Percentiles rank a stretch among this genome's conserved stretches.
Conservation (phyloP, 2,113 vertebrate genomes). For the Cyprinus carpio region DNA sequence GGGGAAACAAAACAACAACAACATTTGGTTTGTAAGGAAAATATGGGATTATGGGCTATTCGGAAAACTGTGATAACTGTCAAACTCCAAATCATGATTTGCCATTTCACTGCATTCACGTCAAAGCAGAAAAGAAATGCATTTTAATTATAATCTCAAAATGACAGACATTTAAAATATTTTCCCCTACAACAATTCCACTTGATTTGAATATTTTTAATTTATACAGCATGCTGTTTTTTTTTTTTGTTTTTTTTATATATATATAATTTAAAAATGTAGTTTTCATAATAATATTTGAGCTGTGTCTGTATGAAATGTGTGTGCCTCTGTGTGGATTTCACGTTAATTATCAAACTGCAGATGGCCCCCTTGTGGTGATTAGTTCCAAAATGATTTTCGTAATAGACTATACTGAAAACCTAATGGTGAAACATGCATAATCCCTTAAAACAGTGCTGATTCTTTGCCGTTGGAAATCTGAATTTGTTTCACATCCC, state of each 20-base stretch:
- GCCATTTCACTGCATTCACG: neutral
- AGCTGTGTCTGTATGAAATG: constrained; percentile 12
- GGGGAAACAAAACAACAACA: neutral
- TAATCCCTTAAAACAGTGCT: neutral
- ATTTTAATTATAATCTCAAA: neutral
- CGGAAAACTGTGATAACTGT: neutral
- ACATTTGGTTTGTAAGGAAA: neutral
- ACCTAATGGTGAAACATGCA: neutral
- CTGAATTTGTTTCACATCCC: neutral
- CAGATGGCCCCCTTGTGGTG: constrained; percentile 36
- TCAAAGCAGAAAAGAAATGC: no score
- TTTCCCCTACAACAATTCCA: neutral
- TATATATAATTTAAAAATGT: neutral
- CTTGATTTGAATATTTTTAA: neutral
- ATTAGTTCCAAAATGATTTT: neutral
- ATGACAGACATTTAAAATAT: neutral
- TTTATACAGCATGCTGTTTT: neutral
- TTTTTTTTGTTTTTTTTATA: no score
- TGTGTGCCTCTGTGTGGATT: neutral
- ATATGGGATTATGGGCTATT: neutral
- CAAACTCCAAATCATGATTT: neutral
- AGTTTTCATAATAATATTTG: neutral
- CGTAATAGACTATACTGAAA: neutral
- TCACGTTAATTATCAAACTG: neutral
- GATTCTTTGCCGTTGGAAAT: neutral